These are phyloP conservation scores for Poecilobothrus nobilitatus DNA, from an alignment of 2,888 invertebrate species.

Conservation along the genomic window DNA sequence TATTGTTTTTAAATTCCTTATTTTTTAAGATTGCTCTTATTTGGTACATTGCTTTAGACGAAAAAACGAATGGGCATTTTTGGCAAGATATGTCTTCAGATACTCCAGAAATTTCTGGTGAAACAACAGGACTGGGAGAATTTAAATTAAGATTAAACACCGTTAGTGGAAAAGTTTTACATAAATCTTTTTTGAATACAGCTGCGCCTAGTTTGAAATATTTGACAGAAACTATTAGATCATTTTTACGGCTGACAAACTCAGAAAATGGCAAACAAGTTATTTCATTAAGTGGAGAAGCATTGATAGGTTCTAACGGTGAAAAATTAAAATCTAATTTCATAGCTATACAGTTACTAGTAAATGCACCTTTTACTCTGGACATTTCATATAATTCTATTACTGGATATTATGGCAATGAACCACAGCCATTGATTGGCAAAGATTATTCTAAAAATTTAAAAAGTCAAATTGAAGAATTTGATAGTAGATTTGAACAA, in stretches of 20 bases:
- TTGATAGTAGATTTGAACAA: slow-evolving; percentile 71
- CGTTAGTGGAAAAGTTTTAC: slow-evolving; percentile 52
- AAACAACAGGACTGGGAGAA: slow-evolving; percentile 67
- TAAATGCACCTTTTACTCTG: slow-evolving; percentile 68
- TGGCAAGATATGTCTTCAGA: slow-evolving; percentile 33
- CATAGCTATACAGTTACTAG: slow-evolving; percentile 67
- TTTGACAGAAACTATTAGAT: slow-evolving; percentile 66
- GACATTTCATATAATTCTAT: slow-evolving; percentile 78
- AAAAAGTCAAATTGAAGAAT: slow-evolving; percentile 51
- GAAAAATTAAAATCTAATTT: slow-evolving; percentile 65
- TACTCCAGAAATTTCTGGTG: slow-evolving; percentile 50
- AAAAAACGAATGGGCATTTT: slow-evolving; percentile 51
- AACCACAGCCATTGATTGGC: slow-evolving; percentile 49
- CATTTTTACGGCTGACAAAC: slow-evolving; percentile 56
- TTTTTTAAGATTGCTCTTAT: slow-evolving; percentile 50
- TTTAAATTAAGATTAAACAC: slow-evolving; percentile 52
- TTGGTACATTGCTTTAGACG: slow-evolving; percentile 78
- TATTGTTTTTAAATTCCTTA: slow-evolving; percentile 25
- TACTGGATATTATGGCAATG: slow-evolving; percentile 48
- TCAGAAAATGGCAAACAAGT: slow-evolving; percentile 47
- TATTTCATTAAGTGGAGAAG: slow-evolving; percentile 56
- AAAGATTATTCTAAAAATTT: slow-evolving; percentile 59
- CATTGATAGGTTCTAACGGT: slow-evolving; percentile 46
- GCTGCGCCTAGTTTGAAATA: slow-evolving; percentile 60
- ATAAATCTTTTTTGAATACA: slow-evolving; percentile 66